Percentiles rank a stretch among this genome's conserved stretches.
Conservation (phyloP, 2,113 vertebrate species). For the Alligator mississippiensis region DNA sequence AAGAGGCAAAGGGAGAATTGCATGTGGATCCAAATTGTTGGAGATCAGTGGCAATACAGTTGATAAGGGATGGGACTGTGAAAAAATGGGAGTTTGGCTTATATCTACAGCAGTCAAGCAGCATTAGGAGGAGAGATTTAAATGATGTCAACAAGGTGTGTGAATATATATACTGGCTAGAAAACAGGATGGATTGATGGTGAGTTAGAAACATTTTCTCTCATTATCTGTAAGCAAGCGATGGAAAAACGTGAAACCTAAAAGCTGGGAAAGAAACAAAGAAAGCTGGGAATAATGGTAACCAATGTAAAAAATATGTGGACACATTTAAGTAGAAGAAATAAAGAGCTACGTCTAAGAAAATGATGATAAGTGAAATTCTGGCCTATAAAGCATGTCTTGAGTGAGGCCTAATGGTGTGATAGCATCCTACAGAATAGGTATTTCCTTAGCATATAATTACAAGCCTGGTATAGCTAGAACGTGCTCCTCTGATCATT, state of each 20-base stretch:
- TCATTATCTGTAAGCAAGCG: neutral
- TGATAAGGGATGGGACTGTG: neutral
- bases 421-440: neutral
- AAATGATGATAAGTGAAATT: no score
- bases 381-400: neutral
- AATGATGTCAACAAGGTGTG: neutral
- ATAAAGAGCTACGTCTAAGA: neutral
- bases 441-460: rapidly evolving
- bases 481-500: neutral
- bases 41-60: neutral
- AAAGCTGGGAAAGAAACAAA: neutral
- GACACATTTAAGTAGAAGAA: neutral
- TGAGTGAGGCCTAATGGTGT: neutral
- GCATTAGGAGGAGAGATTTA: neutral
- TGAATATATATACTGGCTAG: neutral
- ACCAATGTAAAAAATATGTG: neutral
- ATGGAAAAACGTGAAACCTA: neutral
- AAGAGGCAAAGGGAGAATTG: neutral
- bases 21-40: neutral
- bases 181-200: neutral
- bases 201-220: neutral
- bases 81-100: neutral
- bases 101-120: neutral
- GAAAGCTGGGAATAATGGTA: neutral
- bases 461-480: no score